phyloP scores from a whole-genome alignment of 2,888 invertebrate genomes.

The Erebia aethiops region DNA sequence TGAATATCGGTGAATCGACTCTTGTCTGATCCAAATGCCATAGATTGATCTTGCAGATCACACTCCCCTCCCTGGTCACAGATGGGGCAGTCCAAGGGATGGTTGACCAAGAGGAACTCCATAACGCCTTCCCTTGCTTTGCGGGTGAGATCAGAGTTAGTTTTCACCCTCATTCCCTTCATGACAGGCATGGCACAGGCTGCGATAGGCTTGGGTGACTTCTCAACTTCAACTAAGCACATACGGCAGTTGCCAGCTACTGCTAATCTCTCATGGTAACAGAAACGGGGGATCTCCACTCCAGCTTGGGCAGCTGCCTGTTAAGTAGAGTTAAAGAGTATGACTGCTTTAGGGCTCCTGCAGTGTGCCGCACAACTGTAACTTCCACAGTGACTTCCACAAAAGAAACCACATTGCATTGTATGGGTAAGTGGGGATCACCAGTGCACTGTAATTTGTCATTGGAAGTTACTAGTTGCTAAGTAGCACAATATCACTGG shows the following conservation, averaged over 20 bases:
- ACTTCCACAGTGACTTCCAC: no score
- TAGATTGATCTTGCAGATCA: constrained; percentile 98
- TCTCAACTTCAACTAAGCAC: constrained; percentile 99
- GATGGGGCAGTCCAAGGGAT: constrained; percentile 99
- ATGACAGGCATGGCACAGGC: constrained; percentile 99
- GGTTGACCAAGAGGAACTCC: constrained; percentile 99
- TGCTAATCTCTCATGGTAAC: constrained; percentile 99
- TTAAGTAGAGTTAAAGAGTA: background rate
- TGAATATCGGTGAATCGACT: constrained; percentile 97
- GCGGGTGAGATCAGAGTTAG: constrained; percentile 96
- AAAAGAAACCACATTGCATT: no score
- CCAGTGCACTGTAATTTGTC: no score
- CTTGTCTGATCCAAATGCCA: constrained; percentile 98
- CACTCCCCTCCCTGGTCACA: constrained; percentile 99
- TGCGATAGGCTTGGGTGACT: constrained; percentile 98
- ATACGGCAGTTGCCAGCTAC: constrained; percentile 99
- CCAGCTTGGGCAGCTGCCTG: constrained; percentile 97
- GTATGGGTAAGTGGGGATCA: no score
- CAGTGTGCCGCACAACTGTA: no score
- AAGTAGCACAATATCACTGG: no score
- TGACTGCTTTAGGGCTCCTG: no score
- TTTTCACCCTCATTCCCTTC: constrained; percentile 99
- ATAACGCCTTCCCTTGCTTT: constrained; percentile 93
- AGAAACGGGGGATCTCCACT: constrained; percentile 99
- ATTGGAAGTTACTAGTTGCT: no score